Base-by-base conservation (phyloP, 2,797 vertebrate species). In the Propithecus deckenii region DNA sequence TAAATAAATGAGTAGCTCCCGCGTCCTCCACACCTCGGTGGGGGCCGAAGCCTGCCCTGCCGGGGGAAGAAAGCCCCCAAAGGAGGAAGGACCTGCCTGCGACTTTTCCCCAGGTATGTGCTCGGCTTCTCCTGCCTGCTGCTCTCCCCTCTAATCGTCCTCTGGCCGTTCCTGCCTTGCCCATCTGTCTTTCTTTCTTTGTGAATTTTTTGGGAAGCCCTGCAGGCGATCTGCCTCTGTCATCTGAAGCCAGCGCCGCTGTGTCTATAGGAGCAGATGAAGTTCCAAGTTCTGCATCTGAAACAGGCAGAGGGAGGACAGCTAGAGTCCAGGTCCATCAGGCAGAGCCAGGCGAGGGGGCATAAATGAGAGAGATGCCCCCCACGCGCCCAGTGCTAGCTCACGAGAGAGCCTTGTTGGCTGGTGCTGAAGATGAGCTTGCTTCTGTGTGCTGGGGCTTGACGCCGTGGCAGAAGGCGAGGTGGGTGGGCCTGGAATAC, bases 81-180 rank as follows among this genome's bases (percentile, higher is more conserved):
- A 43, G 94, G 98, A 83, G 96, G 91, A 97, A 93, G 93, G 28
- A 98, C 57, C 78, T 0, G 1, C 92, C 65, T 8, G 94, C 94
- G 80, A 79, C 95, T 93, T 94, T 94, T 95, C 96, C 84, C 65
- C 98, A 98, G 98, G 98, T 98, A 98, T 5, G 43, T 78, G 43
- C 93, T 50, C 18, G 69, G 65, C 61, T 20, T n/a, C 57, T 93
- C 87, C 69, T 22, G 8, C 0, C 1, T n/a, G 17, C 81, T 2
- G 94, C 86, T 83, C 67, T 97, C 97, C 93, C 85, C 89, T 97
- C 85, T 86, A 46, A 89, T 61, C 25, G 15, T 30, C 7, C 69
- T 28, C 0, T 93, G 81, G 96, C 35, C 46, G 0, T 85, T 94
- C 93, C 97, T 97, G 94, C 78, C 91, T 94, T 55, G 81, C 90